These are phyloP conservation scores for Urosaurus nigricauda DNA, from an alignment of 2,797 vertebrate genomes.

Conservation along the genomic window DNA sequence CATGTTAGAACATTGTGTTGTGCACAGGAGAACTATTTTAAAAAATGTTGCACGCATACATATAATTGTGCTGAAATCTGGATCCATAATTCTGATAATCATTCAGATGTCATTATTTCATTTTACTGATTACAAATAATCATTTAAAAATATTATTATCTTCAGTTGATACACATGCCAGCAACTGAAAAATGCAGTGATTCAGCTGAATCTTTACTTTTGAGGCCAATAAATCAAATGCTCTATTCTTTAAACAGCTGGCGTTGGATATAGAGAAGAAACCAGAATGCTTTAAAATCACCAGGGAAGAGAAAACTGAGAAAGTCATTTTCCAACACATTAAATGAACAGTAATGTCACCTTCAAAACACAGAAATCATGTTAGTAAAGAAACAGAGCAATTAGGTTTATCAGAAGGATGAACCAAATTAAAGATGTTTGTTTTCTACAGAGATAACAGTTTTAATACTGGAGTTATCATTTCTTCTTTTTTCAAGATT, in stretches of 20 bases:
- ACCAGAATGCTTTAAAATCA: background rate
- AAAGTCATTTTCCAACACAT: slow-evolving; percentile 12
- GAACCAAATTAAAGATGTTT: slow-evolving; percentile 31
- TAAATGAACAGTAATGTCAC: slow-evolving; percentile 29
- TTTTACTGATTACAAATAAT: slow-evolving; percentile 5
- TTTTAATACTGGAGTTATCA: slow-evolving; percentile 29
- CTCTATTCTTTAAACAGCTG: background rate
- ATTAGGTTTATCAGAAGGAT: slow-evolving; percentile 28
- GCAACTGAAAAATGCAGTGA: background rate
- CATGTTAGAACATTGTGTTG: slow-evolving; percentile 24
- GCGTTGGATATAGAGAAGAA: slow-evolving; percentile 13
- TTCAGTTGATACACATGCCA: background rate
- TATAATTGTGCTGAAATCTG: slow-evolving; percentile 1
- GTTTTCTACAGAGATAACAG: slow-evolving; percentile 26
- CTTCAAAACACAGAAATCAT: slow-evolving; percentile 4
- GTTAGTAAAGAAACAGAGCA: slow-evolving; percentile 11
- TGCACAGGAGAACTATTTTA: slow-evolving; percentile 19
- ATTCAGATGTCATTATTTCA: slow-evolving; percentile 17
- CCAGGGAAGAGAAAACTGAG: background rate
- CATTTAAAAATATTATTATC: background rate
- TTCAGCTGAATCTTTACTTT: slow-evolving; percentile 32
- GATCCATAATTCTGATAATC: slow-evolving; percentile 1
- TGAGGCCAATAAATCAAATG: slow-evolving; percentile 1
- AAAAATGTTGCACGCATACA: background rate
- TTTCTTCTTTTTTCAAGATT: slow-evolving; percentile 32